phyloP scores from a whole-genome alignment of 1,140 invertebrate genomes.

The Scaptodrosophila lebanonensis region DNA sequence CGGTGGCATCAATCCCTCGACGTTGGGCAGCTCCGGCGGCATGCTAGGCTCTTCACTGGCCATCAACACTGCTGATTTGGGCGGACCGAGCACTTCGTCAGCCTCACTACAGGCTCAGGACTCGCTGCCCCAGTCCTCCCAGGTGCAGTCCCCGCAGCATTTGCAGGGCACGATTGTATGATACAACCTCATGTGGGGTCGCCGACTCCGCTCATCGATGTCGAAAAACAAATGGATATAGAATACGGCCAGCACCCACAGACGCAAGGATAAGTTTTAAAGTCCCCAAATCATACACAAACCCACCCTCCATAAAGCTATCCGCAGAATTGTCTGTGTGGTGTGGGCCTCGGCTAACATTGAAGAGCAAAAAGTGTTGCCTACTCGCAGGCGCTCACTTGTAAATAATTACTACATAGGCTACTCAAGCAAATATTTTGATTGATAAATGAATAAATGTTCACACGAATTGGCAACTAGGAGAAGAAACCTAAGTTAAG shows the following conservation, averaged over 20 bases:
- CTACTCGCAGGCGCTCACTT: too few species aligned
- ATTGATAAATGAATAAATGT: too few species aligned
- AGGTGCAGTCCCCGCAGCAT: conserved; percentile 84
- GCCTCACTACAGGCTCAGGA: conserved; percentile 64
- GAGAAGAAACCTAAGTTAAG: background rate
- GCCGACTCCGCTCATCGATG: conserved; percentile 79
- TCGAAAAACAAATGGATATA: conserved; percentile 77
- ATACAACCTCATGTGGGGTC: conserved; percentile 94
- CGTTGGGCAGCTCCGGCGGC: conserved; percentile 56
- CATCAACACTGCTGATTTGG: conserved; percentile 66
- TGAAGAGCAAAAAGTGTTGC: too few species aligned
- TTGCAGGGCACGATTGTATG: conserved; percentile 93
- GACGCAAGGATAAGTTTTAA: conserved; percentile 66
- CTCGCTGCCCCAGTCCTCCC: conserved; percentile 51
- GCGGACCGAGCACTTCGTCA: conserved; percentile 53
- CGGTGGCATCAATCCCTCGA: conserved; percentile 77
- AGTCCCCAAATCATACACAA: conserved; percentile 27
- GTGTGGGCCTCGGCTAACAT: conserved; percentile 33
- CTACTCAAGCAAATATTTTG: too few species aligned
- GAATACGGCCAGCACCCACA: conserved; percentile 68
- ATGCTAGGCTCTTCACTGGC: conserved; percentile 55
- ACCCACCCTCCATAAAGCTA: conserved; percentile 10
- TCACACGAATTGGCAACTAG: too few species aligned
- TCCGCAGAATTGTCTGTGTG: conserved; percentile 10
- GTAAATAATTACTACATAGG: too few species aligned